These are phyloP conservation scores for Setipinna tenuifilis DNA, from an alignment of 2,797 vertebrate genomes.

Conservation along the genomic window DNA sequence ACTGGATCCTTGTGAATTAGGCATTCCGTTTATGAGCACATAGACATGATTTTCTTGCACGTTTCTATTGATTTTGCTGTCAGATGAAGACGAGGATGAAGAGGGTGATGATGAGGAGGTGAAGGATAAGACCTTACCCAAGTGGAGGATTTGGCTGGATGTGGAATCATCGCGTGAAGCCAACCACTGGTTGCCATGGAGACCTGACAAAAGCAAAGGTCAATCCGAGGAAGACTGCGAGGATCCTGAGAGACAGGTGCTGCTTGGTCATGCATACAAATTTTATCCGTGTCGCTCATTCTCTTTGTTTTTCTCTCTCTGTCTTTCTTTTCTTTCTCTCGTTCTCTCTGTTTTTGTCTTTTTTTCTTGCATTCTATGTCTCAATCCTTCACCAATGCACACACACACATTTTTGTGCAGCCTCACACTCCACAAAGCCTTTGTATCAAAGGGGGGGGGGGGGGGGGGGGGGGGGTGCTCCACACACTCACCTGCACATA, in stretches of 20 bases:
- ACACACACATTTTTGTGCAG: too few relatives aligned
- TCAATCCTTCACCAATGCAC: background rate
- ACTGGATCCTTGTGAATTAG: background rate
- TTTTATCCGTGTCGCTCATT: background rate
- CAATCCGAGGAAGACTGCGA: conserved; percentile 94
- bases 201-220: conserved; percentile 87
- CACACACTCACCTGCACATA: background rate
- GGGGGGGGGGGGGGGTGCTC: too few relatives aligned
- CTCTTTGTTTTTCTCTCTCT: conserved; percentile 21
- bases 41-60: background rate
- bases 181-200: conserved; percentile 92
- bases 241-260: conserved; percentile 95
- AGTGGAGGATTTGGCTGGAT: conserved; percentile 86
- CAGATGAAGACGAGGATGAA: conserved; percentile 81
- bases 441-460: too few relatives aligned
- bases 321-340: background rate
- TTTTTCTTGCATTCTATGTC: background rate
- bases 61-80: background rate
- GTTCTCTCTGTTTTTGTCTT: background rate
- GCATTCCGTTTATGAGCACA: background rate
- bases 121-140: conserved; percentile 83
- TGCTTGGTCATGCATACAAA: background rate
- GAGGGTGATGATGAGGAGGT: conserved; percentile 86
- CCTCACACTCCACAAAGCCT: background rate
- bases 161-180: conserved; percentile 86